A percentile compares a stretch with the other conserved stretches of the same genome.
Conservation (phyloP, 1,140 invertebrate species). For the Megathymus violae region DNA sequence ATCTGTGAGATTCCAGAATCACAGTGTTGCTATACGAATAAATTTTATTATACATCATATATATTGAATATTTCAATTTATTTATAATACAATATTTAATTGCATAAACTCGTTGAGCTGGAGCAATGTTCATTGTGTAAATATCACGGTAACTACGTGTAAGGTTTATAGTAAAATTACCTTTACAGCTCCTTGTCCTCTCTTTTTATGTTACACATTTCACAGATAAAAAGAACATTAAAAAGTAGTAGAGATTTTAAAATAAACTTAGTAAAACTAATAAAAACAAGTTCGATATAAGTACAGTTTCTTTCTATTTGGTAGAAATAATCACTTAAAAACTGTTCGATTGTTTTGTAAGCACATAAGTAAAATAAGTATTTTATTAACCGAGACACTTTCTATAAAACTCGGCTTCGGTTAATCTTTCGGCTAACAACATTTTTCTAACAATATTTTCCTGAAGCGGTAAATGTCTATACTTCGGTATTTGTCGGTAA, state of each 20-base stretch:
- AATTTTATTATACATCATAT: no score
- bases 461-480: background rate
- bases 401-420: background rate
- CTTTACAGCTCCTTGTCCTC: conserved; percentile 6
- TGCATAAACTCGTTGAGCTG: no score
- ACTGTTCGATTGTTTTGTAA: conserved; percentile 11
- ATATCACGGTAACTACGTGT: background rate
- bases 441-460: background rate
- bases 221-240: conserved; percentile 18
- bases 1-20: no score
- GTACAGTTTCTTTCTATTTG: background rate
- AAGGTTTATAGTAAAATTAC: conserved; percentile 8
- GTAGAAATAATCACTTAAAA: background rate
- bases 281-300: background rate
- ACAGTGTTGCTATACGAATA: no score
- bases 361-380: conserved; percentile 2
- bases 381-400: conserved; percentile 13
- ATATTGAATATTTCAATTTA: no score
- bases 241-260: background rate
- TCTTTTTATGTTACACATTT: conserved; percentile 10
- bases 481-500: background rate
- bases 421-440: conserved; percentile 5
- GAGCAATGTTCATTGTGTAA: background rate
- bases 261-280: background rate
- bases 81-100: no score